Evolutionary conservation across 2,797 vertebrate genomes (phyloP).

Genomic region (Potorous gilbertii): DNA sequence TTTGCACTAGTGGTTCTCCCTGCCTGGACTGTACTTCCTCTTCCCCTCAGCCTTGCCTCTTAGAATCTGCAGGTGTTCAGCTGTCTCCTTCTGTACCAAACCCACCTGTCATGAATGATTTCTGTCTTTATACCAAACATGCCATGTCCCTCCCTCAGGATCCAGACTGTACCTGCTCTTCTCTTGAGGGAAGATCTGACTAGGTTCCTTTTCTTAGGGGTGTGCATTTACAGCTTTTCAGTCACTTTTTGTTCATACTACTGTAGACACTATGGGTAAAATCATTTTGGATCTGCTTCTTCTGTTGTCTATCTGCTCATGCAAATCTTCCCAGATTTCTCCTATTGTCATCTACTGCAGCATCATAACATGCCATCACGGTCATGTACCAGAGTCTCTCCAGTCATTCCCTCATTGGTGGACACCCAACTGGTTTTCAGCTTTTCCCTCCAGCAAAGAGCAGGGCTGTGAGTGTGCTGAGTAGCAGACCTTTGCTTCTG

Average conservation of each 20-base stretch:
- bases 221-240: neutral
- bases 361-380: neutral
- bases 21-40: neutral
- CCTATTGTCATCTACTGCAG: neutral
- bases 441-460: neutral
- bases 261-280: neutral
- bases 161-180: neutral
- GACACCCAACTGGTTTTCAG: neutral
- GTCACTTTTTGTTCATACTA: neutral
- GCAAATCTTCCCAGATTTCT: neutral
- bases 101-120: neutral
- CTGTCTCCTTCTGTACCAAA: neutral
- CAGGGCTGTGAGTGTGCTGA: no score
- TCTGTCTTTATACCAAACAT: neutral
- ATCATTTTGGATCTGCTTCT: neutral
- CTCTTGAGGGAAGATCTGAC: neutral
- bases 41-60: neutral
- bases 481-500: neutral
- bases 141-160: accelerated
- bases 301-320: neutral
- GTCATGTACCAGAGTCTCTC: neutral
- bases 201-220: neutral
- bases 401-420: neutral
- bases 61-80: neutral
- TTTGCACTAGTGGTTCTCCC: neutral